Evolutionary conservation across 2,888 invertebrate species (phyloP), one percentile per base, ranked within the genome.

Genomic region (Apodemia duryi): DNA sequence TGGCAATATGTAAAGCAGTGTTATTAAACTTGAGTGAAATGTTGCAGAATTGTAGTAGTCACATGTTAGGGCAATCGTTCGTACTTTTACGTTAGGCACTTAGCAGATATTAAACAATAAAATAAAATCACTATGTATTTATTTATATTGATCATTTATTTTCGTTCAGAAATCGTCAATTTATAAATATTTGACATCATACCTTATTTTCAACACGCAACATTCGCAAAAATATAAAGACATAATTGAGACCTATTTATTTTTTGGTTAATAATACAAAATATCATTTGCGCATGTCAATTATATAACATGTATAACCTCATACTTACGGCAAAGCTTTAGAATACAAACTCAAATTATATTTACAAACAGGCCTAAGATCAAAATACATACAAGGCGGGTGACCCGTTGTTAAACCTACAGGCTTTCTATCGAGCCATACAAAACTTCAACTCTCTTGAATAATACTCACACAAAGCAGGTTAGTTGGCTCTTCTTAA

Each of bases 111-210:
- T 10, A 43, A 9, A 43, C 43, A 2, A 46, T 13, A 49, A 13
- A 57, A 57, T 32, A 6, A 57, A 32, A 57, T 32, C 11, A 29
- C 32, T 32, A 6, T 1, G 4, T 32, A 38, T 38, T 38, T 6
- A 1, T 57, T 57, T 57, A 57, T 57, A 32, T 32, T 32, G 57
- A 35, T 32, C 29, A 57, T 57, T 57, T 57, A 57, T 57, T 57
- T 35, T 32, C 57, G 29, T 57, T 32, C 57, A 35, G 57, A 35
- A 57, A 57, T 32, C 32, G 29, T 57, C 57, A 32, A 32, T 32
- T 57, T 57, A 57, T 32, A 49, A 49, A 57, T 57, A 32, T 57
- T 57, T 13, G 57, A 57, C 54, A 52, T 10, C 54, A 57, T 57
- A 32, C 32, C 57, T 29, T 57, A 11, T 54, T 29, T 28, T 28